Evolutionary conservation across 2,797 vertebrate genomes (phyloP).

Genomic region (Mormyrus hasselquistii): DNA sequence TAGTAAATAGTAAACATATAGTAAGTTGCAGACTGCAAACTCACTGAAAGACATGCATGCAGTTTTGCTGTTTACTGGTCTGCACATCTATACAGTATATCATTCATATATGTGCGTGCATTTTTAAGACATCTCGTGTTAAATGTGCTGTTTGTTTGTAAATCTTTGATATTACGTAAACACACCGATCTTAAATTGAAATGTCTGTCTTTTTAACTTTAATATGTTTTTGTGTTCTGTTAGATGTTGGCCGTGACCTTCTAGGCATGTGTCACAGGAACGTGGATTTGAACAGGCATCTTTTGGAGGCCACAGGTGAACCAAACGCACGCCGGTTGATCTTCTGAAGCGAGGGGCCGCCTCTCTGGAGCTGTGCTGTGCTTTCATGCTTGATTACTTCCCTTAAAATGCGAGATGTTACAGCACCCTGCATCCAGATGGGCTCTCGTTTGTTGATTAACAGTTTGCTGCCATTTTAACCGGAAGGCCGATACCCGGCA

Average conservation of each 20-base stretch:
- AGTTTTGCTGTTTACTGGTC: not conserved
- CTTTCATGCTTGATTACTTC: not conserved
- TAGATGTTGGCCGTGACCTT: conserved; percentile 88
- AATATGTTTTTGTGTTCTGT: conserved; percentile 28
- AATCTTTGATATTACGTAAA: not conserved
- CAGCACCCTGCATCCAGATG: not conserved
- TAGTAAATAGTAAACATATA: not conserved
- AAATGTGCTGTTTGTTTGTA: not conserved
- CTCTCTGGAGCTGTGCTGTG: not conserved
- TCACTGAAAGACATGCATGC: not conserved
- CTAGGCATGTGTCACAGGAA: conserved; percentile 83
- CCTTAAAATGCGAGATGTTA: not conserved
- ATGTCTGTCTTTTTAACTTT: not conserved
- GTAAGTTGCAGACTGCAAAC: not conserved
- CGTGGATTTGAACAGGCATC: conserved; percentile 65
- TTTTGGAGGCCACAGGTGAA: conserved; percentile 64
- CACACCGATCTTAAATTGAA: not conserved
- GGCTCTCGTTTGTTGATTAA: not conserved
- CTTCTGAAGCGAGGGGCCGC: not conserved
- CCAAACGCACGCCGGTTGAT: not conserved
- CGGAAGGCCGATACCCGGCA: too few relatives aligned
- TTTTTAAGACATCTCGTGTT: not conserved
- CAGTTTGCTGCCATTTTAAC: not conserved
- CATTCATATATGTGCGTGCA: not conserved
- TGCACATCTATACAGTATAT: not conserved